Conservation (phyloP, 2,888 invertebrate species). For the Parnassius smintheus region DNA sequence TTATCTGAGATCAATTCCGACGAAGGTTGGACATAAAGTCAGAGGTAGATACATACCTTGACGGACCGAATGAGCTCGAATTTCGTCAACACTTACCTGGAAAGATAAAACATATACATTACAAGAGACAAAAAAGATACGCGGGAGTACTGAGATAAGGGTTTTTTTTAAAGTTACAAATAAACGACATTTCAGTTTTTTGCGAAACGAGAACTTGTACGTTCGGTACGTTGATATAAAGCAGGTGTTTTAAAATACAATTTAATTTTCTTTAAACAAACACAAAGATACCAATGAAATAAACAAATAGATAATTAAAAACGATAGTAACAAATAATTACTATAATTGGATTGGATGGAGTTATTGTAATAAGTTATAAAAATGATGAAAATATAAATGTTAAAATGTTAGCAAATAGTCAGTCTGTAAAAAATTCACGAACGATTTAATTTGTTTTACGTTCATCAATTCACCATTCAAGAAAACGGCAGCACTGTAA, state of each 20-base stretch:
- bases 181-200: conserved; percentile 19
- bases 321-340: too few relatives aligned
- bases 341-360: too few relatives aligned
- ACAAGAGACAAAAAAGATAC: conserved; percentile 39
- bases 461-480: too few relatives aligned
- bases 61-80: conserved; percentile 45
- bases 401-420: too few relatives aligned
- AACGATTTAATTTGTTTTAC: too few relatives aligned
- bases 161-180: conserved; percentile 23
- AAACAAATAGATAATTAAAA: too few relatives aligned
- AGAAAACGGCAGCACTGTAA: too few relatives aligned
- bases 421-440: too few relatives aligned
- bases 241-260: conserved; percentile 1
- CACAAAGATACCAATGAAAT: too few relatives aligned
- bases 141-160: conserved; percentile 35
- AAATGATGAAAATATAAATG: too few relatives aligned
- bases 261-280: background rate
- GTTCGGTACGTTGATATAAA: conserved; percentile 8
- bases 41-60: conserved; percentile 31
- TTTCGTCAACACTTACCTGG: conserved; percentile 74
- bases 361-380: too few relatives aligned
- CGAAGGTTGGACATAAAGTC: conserved; percentile 29
- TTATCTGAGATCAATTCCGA: conserved; percentile 38
- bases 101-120: conserved; percentile 63
- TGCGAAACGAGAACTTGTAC: conserved; percentile 17